Percentiles rank a stretch among this genome's conserved stretches.
phyloP scores from a whole-genome alignment of 2,797 vertebrate genomes.

The Etheostoma nigrum region DNA sequence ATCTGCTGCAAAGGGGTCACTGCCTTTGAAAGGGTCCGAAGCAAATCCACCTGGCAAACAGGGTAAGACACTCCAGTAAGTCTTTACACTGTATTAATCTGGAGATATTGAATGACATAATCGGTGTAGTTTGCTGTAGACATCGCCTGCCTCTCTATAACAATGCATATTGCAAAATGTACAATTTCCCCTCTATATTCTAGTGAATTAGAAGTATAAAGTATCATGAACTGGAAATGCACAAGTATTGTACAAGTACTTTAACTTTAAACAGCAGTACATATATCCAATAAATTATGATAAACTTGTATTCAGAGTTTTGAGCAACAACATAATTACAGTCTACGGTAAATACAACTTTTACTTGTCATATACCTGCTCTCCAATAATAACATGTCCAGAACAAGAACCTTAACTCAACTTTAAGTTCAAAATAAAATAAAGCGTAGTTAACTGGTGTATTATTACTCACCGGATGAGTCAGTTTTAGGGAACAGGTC shows the following conservation, averaged over 20 bases:
- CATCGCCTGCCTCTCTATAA: not conserved
- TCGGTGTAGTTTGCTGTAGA: too few species aligned
- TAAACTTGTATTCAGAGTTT: not conserved
- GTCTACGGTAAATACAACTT: too few species aligned
- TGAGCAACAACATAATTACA: not conserved
- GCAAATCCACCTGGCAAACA: conserved; percentile 89
- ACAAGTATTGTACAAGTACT: not conserved
- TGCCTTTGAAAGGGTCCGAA: conserved; percentile 88
- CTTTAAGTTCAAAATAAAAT: not conserved
- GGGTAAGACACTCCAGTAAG: not conserved
- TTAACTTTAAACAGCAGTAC: too few species aligned
- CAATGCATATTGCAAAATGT: not conserved
- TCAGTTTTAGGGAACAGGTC: conserved; percentile 94
- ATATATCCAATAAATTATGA: not conserved
- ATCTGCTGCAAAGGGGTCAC: conserved; percentile 76
- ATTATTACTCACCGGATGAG: conserved; percentile 85
- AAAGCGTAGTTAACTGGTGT: not conserved
- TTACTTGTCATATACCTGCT: not conserved
- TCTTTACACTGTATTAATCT: too few species aligned
- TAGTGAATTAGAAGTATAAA: not conserved
- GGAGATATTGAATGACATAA: too few species aligned
- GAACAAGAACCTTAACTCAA: not conserved
- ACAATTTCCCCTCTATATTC: not conserved
- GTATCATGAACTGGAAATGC: not conserved
- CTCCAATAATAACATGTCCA: not conserved